Conservation (phyloP, 2,888 invertebrate genomes). For the Euproctis similis region DNA sequence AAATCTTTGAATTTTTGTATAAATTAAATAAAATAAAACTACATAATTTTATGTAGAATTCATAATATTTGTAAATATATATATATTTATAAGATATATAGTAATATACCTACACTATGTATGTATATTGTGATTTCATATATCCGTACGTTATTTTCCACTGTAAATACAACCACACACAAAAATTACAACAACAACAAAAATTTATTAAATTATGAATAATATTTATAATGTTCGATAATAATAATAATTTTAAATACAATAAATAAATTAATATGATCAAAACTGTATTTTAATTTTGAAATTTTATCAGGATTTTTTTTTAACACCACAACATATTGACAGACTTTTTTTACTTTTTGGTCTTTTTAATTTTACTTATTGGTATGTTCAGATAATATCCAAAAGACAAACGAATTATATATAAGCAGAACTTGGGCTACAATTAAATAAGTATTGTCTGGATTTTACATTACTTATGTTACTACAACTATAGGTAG, state of each 20-base stretch:
- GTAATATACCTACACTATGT: conserved; percentile 62
- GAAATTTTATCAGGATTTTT: too few relatives aligned
- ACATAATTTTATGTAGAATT: conserved; percentile 54
- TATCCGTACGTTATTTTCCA: conserved; percentile 54
- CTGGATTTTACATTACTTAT: too few relatives aligned
- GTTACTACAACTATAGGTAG: too few relatives aligned
- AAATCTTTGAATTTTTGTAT: too few relatives aligned
- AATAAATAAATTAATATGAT: conserved; percentile 31
- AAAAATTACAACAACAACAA: conserved; percentile 32
- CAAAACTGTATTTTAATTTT: conserved; percentile 12
- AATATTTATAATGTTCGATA: conserved; percentile 45
- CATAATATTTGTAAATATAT: conserved; percentile 18
- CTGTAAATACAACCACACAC: conserved; percentile 26
- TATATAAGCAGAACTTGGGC: too few relatives aligned
- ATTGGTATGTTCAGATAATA: too few relatives aligned
- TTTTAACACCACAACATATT: too few relatives aligned
- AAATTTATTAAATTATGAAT: conserved; percentile 51
- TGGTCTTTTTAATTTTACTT: too few relatives aligned
- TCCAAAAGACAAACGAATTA: too few relatives aligned
- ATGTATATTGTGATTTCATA: conserved; percentile 59
- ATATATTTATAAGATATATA: conserved; percentile 22
- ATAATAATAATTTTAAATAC: too few relatives aligned
- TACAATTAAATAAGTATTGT: too few relatives aligned
- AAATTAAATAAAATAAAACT: conserved; percentile 21
- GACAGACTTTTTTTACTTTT: too few relatives aligned